Evolutionary conservation across 92 coral and sea anemone genomes (phyloP).

Genomic region (Palythoa grandis): DNA sequence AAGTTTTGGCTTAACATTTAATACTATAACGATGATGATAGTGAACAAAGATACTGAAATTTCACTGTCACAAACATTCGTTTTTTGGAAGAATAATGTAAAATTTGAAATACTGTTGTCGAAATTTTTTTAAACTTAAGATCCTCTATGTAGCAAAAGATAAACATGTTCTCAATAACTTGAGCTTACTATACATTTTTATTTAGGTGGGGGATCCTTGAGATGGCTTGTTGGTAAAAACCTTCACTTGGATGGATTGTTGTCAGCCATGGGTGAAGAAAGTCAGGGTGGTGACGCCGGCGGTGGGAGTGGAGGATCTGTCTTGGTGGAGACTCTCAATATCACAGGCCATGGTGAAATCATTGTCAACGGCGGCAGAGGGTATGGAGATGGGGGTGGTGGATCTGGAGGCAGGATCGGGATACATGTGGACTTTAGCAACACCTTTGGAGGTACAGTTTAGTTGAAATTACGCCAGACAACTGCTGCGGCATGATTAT

Average conservation of each 20-base stretch:
- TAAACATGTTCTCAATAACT: not conserved
- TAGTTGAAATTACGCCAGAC: not conserved
- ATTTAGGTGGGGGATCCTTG: slow-evolving; percentile 65
- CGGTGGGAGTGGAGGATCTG: slow-evolving; percentile 74
- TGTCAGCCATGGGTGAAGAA: not conserved
- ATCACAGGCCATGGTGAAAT: slow-evolving; percentile 73
- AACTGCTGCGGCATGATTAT: not conserved
- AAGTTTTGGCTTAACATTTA: no score
- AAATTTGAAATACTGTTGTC: not conserved
- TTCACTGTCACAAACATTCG: no score
- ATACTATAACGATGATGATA: no score
- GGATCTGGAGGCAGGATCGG: slow-evolving; percentile 66
- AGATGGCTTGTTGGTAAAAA: slow-evolving; percentile 56
- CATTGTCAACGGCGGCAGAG: slow-evolving; percentile 63
- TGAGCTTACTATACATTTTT: not conserved
- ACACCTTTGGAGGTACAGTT: slow-evolving; percentile 63
- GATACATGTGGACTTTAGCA: slow-evolving; percentile 63
- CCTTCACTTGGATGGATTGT: slow-evolving; percentile 53
- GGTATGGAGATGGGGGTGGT: slow-evolving; percentile 37
- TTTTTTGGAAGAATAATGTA: no score
- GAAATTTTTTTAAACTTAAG: no score
- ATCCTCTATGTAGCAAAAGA: not conserved
- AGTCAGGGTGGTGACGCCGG: slow-evolving; percentile 43
- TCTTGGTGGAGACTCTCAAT: slow-evolving; percentile 62
- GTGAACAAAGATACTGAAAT: no score